These are phyloP conservation scores for Rhagonycha fulva DNA, from an alignment of 2,888 invertebrate genomes.

Conservation along the genomic window DNA sequence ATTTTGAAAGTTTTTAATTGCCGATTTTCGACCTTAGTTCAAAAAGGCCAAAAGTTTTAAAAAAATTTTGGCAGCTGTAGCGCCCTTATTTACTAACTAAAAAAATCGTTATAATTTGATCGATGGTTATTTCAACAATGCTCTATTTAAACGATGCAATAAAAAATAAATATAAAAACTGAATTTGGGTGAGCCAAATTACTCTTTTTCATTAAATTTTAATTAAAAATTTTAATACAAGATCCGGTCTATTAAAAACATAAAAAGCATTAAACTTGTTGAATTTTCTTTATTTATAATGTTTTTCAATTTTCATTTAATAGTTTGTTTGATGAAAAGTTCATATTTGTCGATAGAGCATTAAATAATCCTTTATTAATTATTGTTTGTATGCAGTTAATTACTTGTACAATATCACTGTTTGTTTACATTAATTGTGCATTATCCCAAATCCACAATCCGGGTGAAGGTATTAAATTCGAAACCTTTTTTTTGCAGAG, in stretches of 20 bases:
- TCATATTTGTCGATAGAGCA: neutral
- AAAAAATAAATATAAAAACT: too few species aligned
- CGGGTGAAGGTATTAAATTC: neutral
- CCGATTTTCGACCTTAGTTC: too few species aligned
- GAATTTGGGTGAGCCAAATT: neutral
- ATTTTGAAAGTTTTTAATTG: neutral
- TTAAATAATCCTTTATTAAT: neutral
- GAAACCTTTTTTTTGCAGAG: slow-evolving; percentile 66
- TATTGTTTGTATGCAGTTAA: neutral
- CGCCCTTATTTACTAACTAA: too few species aligned
- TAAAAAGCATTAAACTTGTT: neutral
- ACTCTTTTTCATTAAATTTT: neutral
- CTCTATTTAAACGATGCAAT: too few species aligned
- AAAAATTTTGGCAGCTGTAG: too few species aligned
- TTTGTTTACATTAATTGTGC: neutral
- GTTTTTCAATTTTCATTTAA: neutral
- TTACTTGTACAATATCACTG: neutral
- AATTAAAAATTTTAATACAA: neutral
- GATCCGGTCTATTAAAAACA: neutral
- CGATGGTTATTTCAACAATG: too few species aligned
- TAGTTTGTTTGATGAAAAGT: neutral
- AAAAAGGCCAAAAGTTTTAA: too few species aligned
- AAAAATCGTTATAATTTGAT: too few species aligned
- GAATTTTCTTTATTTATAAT: neutral
- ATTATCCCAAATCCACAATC: neutral